Percentiles rank a stretch among this genome's conserved stretches.
phyloP scores from a whole-genome alignment of 2,888 invertebrate genomes.

The Cryptus viduatorius region DNA sequence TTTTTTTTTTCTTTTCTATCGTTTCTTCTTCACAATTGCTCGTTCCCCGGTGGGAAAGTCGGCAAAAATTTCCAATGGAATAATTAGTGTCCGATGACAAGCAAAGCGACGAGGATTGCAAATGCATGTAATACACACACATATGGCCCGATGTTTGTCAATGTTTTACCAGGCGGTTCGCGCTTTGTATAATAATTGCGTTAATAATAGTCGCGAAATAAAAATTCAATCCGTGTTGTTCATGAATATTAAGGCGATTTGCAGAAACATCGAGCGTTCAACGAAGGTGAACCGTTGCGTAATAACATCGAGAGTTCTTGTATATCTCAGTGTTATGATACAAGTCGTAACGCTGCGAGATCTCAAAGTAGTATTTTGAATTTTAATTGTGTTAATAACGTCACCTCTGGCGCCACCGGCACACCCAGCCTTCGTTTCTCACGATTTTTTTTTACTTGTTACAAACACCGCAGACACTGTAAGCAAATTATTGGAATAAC shows the following conservation, averaged over 20 bases:
- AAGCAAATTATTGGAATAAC: neutral
- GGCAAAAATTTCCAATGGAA: slow-evolving; percentile 31
- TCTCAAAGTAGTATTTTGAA: slow-evolving; percentile 45
- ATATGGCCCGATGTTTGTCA: neutral
- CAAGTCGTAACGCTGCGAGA: neutral
- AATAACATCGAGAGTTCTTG: slow-evolving; percentile 26
- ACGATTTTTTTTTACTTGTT: neutral
- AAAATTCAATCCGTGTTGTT: slow-evolving; percentile 39
- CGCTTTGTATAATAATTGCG: slow-evolving; percentile 40
- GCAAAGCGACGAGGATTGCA: neutral
- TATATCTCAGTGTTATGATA: neutral
- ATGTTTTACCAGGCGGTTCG: slow-evolving; percentile 10
- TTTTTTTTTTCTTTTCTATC: slow-evolving; percentile 23
- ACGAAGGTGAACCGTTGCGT: slow-evolving; percentile 39
- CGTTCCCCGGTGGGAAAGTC: slow-evolving; percentile 24
- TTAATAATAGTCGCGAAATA: slow-evolving; percentile 29
- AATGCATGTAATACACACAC: neutral
- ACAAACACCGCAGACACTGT: neutral
- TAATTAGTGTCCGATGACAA: slow-evolving; percentile 23
- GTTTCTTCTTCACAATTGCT: neutral
- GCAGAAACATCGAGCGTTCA: slow-evolving; percentile 34
- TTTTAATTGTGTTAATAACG: slow-evolving; percentile 52
- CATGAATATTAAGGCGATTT: slow-evolving; percentile 60
- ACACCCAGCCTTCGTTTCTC: slow-evolving; percentile 38
- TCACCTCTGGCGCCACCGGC: slow-evolving; percentile 54